phyloP scores from a whole-genome alignment of 2,113 vertebrate species.

The Collichthys lucidus region DNA sequence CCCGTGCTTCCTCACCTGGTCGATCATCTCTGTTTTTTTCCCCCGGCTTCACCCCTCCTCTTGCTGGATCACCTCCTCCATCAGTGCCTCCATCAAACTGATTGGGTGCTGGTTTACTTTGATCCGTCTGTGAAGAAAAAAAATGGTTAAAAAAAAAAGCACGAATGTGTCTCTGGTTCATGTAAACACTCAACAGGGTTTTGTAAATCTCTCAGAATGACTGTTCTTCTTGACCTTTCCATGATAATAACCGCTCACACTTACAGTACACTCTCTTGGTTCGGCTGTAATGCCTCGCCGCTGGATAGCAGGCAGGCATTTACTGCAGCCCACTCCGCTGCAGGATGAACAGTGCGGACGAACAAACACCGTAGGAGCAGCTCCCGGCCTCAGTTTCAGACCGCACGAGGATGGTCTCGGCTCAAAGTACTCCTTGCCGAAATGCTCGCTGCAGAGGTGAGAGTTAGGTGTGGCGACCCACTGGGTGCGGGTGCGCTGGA shows the following conservation, averaged over 20 bases:
- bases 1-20: slow-evolving; percentile 39
- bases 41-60: neutral
- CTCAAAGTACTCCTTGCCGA: slow-evolving; percentile 84
- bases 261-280: slow-evolving; percentile 7
- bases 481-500: slow-evolving; percentile 76
- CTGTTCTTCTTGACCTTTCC: neutral
- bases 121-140: slow-evolving; percentile 28
- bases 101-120: neutral
- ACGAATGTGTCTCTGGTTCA: neutral
- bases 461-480: slow-evolving; percentile 79
- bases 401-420: slow-evolving; percentile 36
- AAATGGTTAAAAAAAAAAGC: neutral
- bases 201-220: neutral
- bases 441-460: slow-evolving; percentile 84
- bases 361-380: slow-evolving; percentile 83
- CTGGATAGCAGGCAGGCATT: slow-evolving; percentile 69
- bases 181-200: neutral
- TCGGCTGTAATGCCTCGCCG: slow-evolving; percentile 31
- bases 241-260: slow-evolving; percentile 58
- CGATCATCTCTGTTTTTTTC: slow-evolving; percentile 22
- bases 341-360: slow-evolving; percentile 75
- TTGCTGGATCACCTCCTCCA: neutral
- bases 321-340: slow-evolving; percentile 57
- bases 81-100: slow-evolving; percentile 11
- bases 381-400: slow-evolving; percentile 76